Conservation (phyloP, 2,113 vertebrate genomes). For the Erythrocercus mccallii region DNA sequence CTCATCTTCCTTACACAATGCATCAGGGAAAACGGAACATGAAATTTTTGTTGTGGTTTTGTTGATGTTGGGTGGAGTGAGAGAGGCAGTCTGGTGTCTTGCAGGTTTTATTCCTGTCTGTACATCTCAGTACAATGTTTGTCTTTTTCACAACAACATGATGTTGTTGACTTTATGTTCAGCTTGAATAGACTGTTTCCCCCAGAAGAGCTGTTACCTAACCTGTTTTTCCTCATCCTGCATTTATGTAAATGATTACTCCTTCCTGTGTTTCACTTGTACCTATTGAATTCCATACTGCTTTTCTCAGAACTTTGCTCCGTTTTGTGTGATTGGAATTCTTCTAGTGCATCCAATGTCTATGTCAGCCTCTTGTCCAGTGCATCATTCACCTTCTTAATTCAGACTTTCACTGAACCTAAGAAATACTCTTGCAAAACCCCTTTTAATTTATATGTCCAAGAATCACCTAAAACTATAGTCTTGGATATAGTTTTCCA, state of each 20-base stretch:
- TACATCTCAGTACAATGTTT: constrained; percentile 2
- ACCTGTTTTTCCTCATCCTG: constrained; percentile 51
- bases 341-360: neutral
- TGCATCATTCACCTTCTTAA: neutral
- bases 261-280: neutral
- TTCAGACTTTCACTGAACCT: neutral
- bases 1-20: neutral
- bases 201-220: constrained; percentile 28
- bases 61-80: neutral
- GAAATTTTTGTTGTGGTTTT: neutral
- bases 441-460: neutral
- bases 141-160: constrained; percentile 27
- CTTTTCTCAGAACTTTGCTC: neutral
- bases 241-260: constrained; percentile 35
- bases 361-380: neutral
- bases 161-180: constrained; percentile 26
- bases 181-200: constrained; percentile 28
- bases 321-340: neutral
- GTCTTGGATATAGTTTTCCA: neutral
- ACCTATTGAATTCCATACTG: neutral
- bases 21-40: neutral
- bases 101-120: neutral
- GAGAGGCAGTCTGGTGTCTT: neutral
- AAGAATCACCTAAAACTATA: neutral
- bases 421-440: neutral